These are phyloP conservation scores for Microcebus murinus DNA, from an alignment of 2,113 vertebrate genomes.

Conservation along the genomic window DNA sequence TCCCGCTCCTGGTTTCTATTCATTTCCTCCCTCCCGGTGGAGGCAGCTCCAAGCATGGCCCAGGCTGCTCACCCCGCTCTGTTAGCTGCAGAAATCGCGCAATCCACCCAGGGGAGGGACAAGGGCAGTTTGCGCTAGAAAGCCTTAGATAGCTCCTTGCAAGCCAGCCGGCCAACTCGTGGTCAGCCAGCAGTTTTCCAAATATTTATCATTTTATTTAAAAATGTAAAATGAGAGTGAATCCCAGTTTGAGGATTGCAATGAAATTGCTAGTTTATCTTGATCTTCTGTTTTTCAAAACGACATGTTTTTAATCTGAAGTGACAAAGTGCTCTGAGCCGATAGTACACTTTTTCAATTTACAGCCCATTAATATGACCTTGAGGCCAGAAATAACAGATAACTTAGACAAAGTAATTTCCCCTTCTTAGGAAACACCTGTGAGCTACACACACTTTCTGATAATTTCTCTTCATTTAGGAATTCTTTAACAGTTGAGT, in stretches of 20 bases:
- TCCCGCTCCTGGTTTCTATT: too few relatives aligned
- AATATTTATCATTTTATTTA: neutral
- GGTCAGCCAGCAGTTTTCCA: rapidly evolving
- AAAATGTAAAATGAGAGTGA: neutral
- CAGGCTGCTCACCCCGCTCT: neutral
- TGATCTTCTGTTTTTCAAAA: neutral
- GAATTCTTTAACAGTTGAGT: neutral
- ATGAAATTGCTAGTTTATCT: neutral
- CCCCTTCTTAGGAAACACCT: neutral
- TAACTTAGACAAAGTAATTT: neutral
- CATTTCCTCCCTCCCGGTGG: neutral
- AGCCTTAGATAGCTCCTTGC: rapidly evolving
- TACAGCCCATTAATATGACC: neutral
- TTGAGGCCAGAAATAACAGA: conserved; percentile 24
- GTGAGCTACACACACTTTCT: neutral
- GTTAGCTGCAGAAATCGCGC: neutral
- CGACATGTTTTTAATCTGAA: neutral
- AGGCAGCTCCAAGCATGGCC: neutral
- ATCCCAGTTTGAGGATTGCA: neutral
- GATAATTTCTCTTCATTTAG: neutral
- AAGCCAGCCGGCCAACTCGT: rapidly evolving
- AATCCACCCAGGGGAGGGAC: neutral
- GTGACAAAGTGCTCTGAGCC: neutral
- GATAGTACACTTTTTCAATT: neutral
- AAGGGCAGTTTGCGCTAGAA: too few relatives aligned